Evolutionary conservation across 2,888 invertebrate genomes (phyloP), one percentile per base, ranked within the genome.

Genomic region (Drosophila rubida): DNA sequence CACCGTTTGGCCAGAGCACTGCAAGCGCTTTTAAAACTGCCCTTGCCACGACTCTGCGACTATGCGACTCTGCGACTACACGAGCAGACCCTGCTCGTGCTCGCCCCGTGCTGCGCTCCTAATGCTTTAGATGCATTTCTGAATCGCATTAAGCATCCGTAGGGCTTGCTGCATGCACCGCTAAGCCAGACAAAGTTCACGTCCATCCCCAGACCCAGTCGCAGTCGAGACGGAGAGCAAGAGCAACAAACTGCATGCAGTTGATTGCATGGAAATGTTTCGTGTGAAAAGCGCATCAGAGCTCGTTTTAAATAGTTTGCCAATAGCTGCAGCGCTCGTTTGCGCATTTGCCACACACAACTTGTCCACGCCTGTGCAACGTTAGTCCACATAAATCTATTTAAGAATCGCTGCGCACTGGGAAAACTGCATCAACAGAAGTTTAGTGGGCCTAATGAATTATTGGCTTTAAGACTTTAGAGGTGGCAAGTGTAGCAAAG

Each of bases 141-240:
- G 73, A 63, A 73, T 67, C 73, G 68, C 68, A 77, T 77, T 77
- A 68, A 61, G 64, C 63, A 58, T 25, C 54, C 63, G 59, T 27
- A 41, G 59, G 57, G 75, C 64, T 46, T 53, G 69, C 58, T 39
- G 65, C 62, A 16, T 62, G 54, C 39, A 61, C 55, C 66, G 74
- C 66, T 69, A 77, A 80, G 87, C 84, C 74, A 53, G 65, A 65
- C 78, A 86, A 83, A 83, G 84, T 83, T 80, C 87, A 84, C 71
- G 78, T 73, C 63, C 71, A 83, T 69, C n/a, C n/a, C 19, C 19
- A 19, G 3, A 19, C 68, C n/a, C n/a, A n/a, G 69, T 64, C 67
- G 68, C 60, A 58, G 23, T 72, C 14, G 68, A 11, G 39, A 2
- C 27, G n/a, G n/a, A 22, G 41, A 48, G 19, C 13, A 44, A 30